phyloP scores from a whole-genome alignment of 2,888 invertebrate genomes.

The Lasioglossum morio region DNA sequence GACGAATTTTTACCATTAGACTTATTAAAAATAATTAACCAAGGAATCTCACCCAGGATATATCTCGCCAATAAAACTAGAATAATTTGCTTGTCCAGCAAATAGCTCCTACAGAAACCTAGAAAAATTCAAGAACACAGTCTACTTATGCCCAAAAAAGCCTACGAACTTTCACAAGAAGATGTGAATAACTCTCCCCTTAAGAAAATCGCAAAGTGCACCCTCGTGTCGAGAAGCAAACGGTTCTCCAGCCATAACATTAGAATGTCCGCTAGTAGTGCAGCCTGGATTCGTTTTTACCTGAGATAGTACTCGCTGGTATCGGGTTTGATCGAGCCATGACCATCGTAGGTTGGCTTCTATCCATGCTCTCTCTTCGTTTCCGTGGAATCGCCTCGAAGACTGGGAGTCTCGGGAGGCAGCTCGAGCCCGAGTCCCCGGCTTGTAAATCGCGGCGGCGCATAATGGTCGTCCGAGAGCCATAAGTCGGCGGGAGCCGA shows the following conservation, averaged over 20 bases:
- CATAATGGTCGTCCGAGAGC: slow-evolving; percentile 44
- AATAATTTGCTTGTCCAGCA: background rate
- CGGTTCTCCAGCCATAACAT: background rate
- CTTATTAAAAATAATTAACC: background rate
- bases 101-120: background rate
- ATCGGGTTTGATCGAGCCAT: slow-evolving; percentile 52
- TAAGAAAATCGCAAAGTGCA: background rate
- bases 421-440: slow-evolving; percentile 30
- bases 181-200: background rate
- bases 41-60: background rate
- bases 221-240: background rate
- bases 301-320: background rate
- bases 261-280: background rate
- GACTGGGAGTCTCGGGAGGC: slow-evolving; percentile 38
- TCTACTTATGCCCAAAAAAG: background rate
- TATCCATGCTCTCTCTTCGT: slow-evolving; percentile 1
- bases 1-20: background rate
- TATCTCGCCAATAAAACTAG: background rate
- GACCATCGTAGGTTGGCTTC: slow-evolving; percentile 38
- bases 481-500: slow-evolving; percentile 24
- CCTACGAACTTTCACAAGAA: background rate
- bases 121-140: background rate
- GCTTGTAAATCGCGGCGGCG: slow-evolving; percentile 53
- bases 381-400: slow-evolving; percentile 51
- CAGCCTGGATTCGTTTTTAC: slow-evolving; percentile 4